These are phyloP conservation scores for Epistrophe eligans DNA, from an alignment of 2,888 invertebrate species.

Conservation along the genomic window DNA sequence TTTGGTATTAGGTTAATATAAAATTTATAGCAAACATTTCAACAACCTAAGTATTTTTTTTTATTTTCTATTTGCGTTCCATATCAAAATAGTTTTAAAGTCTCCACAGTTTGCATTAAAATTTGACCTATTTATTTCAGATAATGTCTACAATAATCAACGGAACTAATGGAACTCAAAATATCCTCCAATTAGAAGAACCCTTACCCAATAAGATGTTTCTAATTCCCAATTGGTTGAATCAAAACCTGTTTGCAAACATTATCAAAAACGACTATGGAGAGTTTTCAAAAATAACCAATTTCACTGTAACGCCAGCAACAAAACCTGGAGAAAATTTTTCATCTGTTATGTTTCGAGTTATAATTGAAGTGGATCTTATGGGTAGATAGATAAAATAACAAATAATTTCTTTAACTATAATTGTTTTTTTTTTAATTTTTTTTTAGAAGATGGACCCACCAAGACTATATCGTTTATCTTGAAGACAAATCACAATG, in stretches of 20 bases:
- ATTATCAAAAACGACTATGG: slow-evolving; percentile 79
- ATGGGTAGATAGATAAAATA: slow-evolving; percentile 77
- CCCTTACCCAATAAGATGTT: background rate
- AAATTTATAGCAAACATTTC: background rate
- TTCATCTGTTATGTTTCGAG: slow-evolving; percentile 80
- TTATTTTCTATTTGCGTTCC: background rate
- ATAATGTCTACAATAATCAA: background rate
- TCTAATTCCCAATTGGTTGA: slow-evolving; percentile 78
- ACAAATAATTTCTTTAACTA: background rate
- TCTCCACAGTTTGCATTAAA: background rate
- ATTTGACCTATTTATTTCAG: background rate
- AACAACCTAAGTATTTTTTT: background rate
- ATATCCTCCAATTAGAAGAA: background rate
- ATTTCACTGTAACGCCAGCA: slow-evolving; percentile 73
- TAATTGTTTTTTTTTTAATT: background rate
- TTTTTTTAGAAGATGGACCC: slow-evolving; percentile 77
- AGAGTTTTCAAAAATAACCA: slow-evolving; percentile 77
- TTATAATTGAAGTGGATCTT: slow-evolving; percentile 79
- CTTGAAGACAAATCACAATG: slow-evolving; percentile 79
- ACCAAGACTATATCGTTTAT: slow-evolving; percentile 78
- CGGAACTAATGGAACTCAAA: background rate
- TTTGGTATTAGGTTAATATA: background rate
- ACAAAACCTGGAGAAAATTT: slow-evolving; percentile 79
- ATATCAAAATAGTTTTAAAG: background rate
- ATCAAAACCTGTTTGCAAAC: slow-evolving; percentile 78